A percentile compares a stretch with the other conserved stretches of the same genome.
phyloP scores from a whole-genome alignment of 2,797 vertebrate species.

The Chelon labrosus region DNA sequence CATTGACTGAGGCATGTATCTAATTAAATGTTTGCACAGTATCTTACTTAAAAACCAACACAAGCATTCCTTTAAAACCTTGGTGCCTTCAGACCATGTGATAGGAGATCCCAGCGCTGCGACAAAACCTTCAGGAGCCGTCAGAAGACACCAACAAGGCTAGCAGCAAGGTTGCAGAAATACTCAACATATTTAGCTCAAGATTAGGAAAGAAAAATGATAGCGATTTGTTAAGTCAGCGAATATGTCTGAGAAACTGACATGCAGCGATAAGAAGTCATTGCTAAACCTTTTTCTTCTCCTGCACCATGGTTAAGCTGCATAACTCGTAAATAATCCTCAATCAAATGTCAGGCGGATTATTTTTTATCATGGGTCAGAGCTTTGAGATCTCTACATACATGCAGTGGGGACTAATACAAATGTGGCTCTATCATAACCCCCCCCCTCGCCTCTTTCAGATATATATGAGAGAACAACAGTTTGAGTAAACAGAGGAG shows the following conservation, averaged over 20 bases:
- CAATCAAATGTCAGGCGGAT: constrained; percentile 59
- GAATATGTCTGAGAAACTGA: constrained; percentile 32
- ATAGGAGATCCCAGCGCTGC: neutral
- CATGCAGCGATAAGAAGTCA: constrained; percentile 49
- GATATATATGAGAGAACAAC: constrained; percentile 16
- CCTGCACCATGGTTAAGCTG: constrained; percentile 29
- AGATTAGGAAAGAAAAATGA: constrained; percentile 50
- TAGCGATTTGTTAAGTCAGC: constrained; percentile 34
- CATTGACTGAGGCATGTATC: neutral
- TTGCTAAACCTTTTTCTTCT: constrained; percentile 30
- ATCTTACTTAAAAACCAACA: neutral
- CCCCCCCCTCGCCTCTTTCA: neutral
- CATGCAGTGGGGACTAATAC: constrained; percentile 30
- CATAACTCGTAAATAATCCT: constrained; percentile 68
- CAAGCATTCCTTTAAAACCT: neutral
- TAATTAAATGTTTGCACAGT: neutral
- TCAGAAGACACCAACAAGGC: constrained; percentile 11
- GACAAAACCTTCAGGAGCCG: constrained; percentile 10
- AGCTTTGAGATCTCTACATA: constrained; percentile 44
- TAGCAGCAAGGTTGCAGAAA: constrained; percentile 28
- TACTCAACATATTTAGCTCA: constrained; percentile 20
- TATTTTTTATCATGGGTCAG: constrained; percentile 56
- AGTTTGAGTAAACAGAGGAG: constrained; percentile 35
- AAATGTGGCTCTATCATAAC: constrained; percentile 21
- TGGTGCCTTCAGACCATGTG: neutral